Percentiles rank a stretch among this genome's conserved stretches.
Evolutionary conservation across 2,888 invertebrate species (phyloP).

Genomic region (Philopedon plagiatum): DNA sequence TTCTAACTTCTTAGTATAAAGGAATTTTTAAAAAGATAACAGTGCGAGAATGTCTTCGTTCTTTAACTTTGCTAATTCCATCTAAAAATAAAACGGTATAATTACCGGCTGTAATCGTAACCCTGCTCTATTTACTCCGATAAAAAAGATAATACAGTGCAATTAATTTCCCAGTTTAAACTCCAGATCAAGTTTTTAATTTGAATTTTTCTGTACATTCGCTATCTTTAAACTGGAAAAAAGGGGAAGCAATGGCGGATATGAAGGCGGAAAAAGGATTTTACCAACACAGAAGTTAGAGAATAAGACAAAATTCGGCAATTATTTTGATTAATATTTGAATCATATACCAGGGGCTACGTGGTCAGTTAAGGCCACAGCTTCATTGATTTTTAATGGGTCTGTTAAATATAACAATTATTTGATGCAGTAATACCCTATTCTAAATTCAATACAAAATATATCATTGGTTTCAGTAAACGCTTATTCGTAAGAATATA

Average conservation of each 20-base stretch:
- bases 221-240: neutral
- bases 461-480: too few species aligned
- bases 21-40: neutral
- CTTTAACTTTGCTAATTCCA: slow-evolving; percentile 1
- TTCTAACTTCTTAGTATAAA: neutral
- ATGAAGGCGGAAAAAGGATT: neutral
- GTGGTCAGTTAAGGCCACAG: too few species aligned
- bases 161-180: slow-evolving; percentile 47
- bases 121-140: slow-evolving; percentile 29
- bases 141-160: slow-evolving; percentile 44
- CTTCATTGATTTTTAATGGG: too few species aligned
- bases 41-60: neutral
- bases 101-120: slow-evolving; percentile 23
- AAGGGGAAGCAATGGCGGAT: neutral
- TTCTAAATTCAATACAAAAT: too few species aligned
- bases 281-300: neutral
- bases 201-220: slow-evolving; percentile 32
- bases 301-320: too few species aligned
- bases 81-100: slow-evolving; percentile 16
- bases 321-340: too few species aligned
- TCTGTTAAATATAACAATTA: too few species aligned
- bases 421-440: too few species aligned
- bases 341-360: too few species aligned
- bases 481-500: too few species aligned
- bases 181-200: slow-evolving; percentile 38